Evolutionary conservation across 2,113 vertebrate species (phyloP).

Genomic region (Dicrurus megarhynchus): DNA sequence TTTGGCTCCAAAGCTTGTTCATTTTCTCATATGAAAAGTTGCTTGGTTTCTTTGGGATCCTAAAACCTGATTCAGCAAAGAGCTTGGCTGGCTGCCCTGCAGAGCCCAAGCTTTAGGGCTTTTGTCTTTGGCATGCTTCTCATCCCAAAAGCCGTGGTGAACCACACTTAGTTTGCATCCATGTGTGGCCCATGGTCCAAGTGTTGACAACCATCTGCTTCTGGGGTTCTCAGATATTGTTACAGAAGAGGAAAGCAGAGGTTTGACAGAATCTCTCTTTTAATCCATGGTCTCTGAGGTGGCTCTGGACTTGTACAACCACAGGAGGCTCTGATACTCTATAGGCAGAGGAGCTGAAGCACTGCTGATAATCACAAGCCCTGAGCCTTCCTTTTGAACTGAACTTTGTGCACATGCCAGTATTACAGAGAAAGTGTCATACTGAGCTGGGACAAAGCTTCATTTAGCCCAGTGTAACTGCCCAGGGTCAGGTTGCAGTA

Average conservation of each 20-base stretch:
- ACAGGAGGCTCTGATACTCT: not conserved
- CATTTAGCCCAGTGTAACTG: not conserved
- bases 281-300: not conserved
- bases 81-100: not conserved
- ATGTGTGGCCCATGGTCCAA: not conserved
- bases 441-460: not conserved
- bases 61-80: not conserved
- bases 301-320: not conserved
- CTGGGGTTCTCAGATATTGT: not conserved
- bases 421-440: not conserved
- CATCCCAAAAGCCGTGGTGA: not conserved
- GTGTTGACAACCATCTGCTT: not conserved
- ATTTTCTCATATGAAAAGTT: not conserved
- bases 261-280: not conserved
- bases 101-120: not conserved
- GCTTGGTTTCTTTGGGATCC: not conserved
- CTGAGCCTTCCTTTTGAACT: not conserved
- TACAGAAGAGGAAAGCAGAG: not conserved
- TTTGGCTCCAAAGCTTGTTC: not conserved
- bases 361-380: not conserved
- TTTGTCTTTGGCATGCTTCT: not conserved
- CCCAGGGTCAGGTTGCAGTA: not conserved
- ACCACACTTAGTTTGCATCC: not conserved
- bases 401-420: not conserved
- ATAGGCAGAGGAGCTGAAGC: not conserved